Base-by-base conservation (phyloP, 2,888 invertebrate species). In the Pasiphila rectangulata region DNA sequence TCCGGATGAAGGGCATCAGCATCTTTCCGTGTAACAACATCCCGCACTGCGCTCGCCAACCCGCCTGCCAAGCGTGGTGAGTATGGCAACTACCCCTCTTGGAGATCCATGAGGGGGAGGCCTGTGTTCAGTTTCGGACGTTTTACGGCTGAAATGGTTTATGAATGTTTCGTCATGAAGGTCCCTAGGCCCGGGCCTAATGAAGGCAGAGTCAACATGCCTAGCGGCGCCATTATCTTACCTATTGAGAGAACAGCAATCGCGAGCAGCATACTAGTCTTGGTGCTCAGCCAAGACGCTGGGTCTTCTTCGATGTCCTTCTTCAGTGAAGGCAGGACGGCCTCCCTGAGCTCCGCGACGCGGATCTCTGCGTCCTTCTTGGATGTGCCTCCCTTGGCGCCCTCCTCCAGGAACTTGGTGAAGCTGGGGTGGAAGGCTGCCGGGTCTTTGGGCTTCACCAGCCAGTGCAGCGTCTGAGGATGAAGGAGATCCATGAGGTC, bases 341-440 rank as follows among this genome's bases (percentile, higher is more conserved):
- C 90, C 40, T 91, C 92, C 19, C 93, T 77, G 7, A 96, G 88
- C 75, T 96, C 96, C 10, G 91, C 81, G 9, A 92, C 91, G 19
- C 95, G 83, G 9, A 92, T 67, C 17, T 90, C 90, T 0, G 91
- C 76, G 17, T 94, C 91, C 69, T 96, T 96, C 76, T 96, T 96
- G 37, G 93, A 94, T 7, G 90, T 90, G 6, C 93, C 91, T 65
- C 93, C 93, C 19, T 89, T 85, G 54, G 95, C 92, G 0, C 97
- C 97, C 51, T 91, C 89, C 56, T 94, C 92, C 7, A 98, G 85
- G 61, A 93, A 91, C 24, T 92, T 90, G 1, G 95, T 91, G 38
- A 96, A 92, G 46, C 89, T 90, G 0, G 97, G 97, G 79, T 96
- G 96, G 72, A 98, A 97, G 54, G 94, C 93, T 37, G 91, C 90